Base-by-base conservation (phyloP, 2,888 invertebrate species). In the Cantharis rustica region DNA sequence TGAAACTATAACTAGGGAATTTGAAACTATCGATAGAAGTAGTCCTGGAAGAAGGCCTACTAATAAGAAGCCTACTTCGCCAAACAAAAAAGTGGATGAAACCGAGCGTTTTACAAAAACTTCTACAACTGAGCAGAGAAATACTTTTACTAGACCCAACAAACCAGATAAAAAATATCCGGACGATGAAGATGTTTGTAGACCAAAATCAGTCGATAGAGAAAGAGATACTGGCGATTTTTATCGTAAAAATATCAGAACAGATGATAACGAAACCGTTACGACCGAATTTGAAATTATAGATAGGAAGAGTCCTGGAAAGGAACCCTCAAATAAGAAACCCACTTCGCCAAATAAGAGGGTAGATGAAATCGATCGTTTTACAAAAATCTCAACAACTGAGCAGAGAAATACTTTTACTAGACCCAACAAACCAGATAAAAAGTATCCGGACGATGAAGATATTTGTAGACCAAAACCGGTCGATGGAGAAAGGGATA, bases 131-230 rank as follows among this genome's bases (percentile, higher is more conserved):
- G 47, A 47, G 47, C 47, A 47, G n/a, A 47, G 2, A 7, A 47
- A 47, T 47, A 47, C 47, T n/a, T 47, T 47, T 47, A 47, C 47
- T 2, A n/a, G 47, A 9, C n/a, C 47, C 2, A n/a, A n/a, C 3
- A 47, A 17, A 61, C 69, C 72, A 66, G 71, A 75, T 20, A 63
- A 47, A 68, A 71, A 69, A 69, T 72, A 69, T n/a, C 68, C 75
- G 15, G 69, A n/a, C 0, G 7, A n/a, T 9, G n/a, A 9, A 47
- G 47, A 47, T 47, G 47, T n/a, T n/a, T n/a, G 47, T 47, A 47
- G 47, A n/a, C 47, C 47, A 9, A 47, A 47, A n/a, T 2, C 47
- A 9, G 7, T n/a, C n/a, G 47, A 47, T 47, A 3, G 4, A 13
- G 31, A 13, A 13, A 47, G 47, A n/a, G 47, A 47, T 47, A 47